Percentiles rank a stretch among this genome's conserved stretches.
Evolutionary conservation across 2,888 invertebrate genomes (phyloP).

Genomic region (Megaustenia siamemsis): DNA sequence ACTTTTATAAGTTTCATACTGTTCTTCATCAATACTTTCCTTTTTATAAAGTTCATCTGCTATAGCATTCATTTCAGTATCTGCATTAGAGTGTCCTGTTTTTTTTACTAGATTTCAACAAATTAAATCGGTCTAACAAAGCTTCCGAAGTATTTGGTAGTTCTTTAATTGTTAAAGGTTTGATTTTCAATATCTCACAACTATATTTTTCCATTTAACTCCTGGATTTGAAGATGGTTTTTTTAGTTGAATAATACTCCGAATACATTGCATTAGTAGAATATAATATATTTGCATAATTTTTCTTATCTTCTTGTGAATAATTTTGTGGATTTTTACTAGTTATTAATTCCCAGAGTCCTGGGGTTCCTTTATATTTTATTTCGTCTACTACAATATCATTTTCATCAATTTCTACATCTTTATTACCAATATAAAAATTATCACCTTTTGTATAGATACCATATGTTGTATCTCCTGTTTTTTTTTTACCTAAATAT

Average conservation of each 20-base stretch:
- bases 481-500: background rate
- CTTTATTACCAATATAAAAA: conserved; percentile 22
- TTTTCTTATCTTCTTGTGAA: background rate
- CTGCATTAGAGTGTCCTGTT: background rate
- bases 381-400: conserved; percentile 4
- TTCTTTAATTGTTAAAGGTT: background rate
- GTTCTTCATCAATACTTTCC: background rate
- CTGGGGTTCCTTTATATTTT: background rate
- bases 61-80: background rate
- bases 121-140: background rate
- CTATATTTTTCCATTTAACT: background rate
- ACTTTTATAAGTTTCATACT: background rate
- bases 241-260: background rate
- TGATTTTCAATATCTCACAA: background rate
- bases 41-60: background rate
- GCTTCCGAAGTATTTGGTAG: background rate
- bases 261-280: background rate
- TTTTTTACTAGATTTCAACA: conserved; percentile 11
- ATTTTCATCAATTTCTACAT: conserved; percentile 19
- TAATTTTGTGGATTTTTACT: conserved; percentile 24
- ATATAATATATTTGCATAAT: background rate
- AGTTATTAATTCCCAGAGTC: conserved; percentile 16
- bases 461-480: background rate
- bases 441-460: background rate
- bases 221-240: background rate